Conservation (phyloP, 2,888 invertebrate genomes). For the Escarpia spicata region DNA sequence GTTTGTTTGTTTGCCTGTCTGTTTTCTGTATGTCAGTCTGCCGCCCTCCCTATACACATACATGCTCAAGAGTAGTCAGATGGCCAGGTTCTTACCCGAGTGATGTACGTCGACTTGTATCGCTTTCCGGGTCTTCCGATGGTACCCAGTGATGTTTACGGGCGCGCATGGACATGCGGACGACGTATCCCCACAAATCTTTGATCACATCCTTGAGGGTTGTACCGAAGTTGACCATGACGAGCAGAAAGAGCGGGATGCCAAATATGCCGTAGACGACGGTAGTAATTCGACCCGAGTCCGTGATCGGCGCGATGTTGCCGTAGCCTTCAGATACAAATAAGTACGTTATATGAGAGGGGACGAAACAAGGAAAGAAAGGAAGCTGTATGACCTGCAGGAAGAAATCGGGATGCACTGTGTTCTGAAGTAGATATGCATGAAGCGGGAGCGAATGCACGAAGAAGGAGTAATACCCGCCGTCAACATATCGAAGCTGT, state of each 20-base stretch:
- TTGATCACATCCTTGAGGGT: conserved; percentile 24
- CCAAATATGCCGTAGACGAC: conserved; percentile 33
- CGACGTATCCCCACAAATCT: conserved; percentile 18
- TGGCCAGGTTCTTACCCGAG: no score
- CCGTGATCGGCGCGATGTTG: conserved; percentile 30
- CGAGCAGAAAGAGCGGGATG: conserved; percentile 29
- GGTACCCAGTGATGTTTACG: not conserved
- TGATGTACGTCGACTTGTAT: no score
- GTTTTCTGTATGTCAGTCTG: no score
- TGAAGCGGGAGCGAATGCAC: no score
- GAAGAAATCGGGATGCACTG: no score
- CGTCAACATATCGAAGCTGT: no score
- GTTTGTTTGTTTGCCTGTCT: no score
- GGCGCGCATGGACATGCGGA: not conserved
- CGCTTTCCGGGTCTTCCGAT: not conserved
- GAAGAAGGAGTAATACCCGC: no score
- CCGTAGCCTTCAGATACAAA: conserved; percentile 31
- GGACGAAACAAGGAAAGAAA: no score
- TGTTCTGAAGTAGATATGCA: no score
- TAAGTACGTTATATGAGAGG: not conserved
- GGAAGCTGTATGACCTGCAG: no score
- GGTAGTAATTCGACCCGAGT: conserved; percentile 29
- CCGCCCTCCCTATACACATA: not conserved
- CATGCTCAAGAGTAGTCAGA: not conserved
- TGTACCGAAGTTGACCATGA: conserved; percentile 26